phyloP scores from a whole-genome alignment of 2,888 invertebrate genomes.

The Cheilosia vernalis region DNA sequence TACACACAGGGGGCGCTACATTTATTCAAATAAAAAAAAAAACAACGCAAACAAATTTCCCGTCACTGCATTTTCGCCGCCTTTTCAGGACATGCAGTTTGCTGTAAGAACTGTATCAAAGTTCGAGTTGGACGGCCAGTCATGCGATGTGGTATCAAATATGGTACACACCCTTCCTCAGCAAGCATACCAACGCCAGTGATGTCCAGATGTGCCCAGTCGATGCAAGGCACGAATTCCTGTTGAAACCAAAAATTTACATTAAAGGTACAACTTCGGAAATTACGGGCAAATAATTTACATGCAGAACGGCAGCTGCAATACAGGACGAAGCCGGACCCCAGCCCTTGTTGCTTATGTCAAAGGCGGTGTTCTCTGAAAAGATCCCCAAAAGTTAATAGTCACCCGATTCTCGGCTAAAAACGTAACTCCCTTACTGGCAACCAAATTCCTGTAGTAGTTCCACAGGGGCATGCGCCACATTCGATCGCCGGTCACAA shows the following conservation, averaged over 20 bases:
- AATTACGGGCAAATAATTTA: not conserved
- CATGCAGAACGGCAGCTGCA: slow-evolving; percentile 86
- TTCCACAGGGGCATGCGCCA: slow-evolving; percentile 85
- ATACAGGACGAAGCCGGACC: slow-evolving; percentile 86
- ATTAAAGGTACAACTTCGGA: no score
- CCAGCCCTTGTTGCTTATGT: slow-evolving; percentile 85
- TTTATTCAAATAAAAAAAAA: no score
- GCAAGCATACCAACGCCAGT: slow-evolving; percentile 87
- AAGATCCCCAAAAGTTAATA: not conserved
- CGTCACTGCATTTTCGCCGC: not conserved
- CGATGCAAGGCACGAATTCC: slow-evolving; percentile 86
- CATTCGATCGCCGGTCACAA: slow-evolving; percentile 84
- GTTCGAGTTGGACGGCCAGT: slow-evolving; percentile 85
- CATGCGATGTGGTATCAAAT: slow-evolving; percentile 85
- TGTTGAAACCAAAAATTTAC: slow-evolving; percentile 71
- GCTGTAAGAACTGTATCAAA: slow-evolving; percentile 82
- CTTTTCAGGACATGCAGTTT: slow-evolving; percentile 76
- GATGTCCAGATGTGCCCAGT: slow-evolving; percentile 88
- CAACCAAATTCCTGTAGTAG: slow-evolving; percentile 73
- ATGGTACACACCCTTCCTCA: slow-evolving; percentile 85
- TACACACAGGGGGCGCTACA: not conserved
- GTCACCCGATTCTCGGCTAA: not conserved
- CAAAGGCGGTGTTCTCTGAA: slow-evolving; percentile 81
- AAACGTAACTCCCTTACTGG: slow-evolving; percentile 48
- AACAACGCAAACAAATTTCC: not conserved